Evolutionary conservation across 35 echinoderm and acorn worm species (phyloP), one percentile per base, ranked within the genome.

Genomic region (Holothuria glaberrima): DNA sequence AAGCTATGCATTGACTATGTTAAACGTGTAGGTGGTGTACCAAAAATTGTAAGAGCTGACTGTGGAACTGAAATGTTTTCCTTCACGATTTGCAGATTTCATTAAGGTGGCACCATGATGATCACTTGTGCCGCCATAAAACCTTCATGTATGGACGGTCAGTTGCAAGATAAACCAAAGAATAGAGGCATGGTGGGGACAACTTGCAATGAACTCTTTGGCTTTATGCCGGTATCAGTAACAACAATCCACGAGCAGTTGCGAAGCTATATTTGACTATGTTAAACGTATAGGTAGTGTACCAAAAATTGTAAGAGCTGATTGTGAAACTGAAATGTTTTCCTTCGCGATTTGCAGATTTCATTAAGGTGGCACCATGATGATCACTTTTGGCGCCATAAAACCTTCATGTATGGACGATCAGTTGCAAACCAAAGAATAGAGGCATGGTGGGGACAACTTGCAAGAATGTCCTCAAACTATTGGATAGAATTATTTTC

Each of bases 401-500:
- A 30, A 27, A 94, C 86, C 67, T 95, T 92, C 58, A 58, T 24
- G 50, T 92, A 92, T 52, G 94, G 90, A 22, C 59, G 86, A n/a
- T n/a, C 86, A 48, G 72, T 62, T 46, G 58, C 75, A 18, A 92
- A 95, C 57, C 90, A 95, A n/a, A n/a, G n/a, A n/a, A n/a, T n/a
- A n/a, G n/a, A n/a, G n/a, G n/a, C n/a, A n/a, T n/a, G n/a, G n/a
- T 95, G 94, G 90, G 48, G 85, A 48, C 86, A 89, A 29, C 44
- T 95, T 20, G 41, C 86, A 26, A 48, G 90, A 72, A 71, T 92
- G 64, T 32, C 68, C 7, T 5, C 35, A 16, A 60, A 83, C 17
- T 95, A 30, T 59, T 95, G 94, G 94, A 95, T 86, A 7, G 57
- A 86, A 38, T 89, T 86, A 38, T 92, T 92, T 48, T 92, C 92